A percentile compares a stretch with the other conserved stretches of the same genome.
Evolutionary conservation across 2,113 vertebrate genomes (phyloP).

Genomic region (Tachuris rubrigastra): DNA sequence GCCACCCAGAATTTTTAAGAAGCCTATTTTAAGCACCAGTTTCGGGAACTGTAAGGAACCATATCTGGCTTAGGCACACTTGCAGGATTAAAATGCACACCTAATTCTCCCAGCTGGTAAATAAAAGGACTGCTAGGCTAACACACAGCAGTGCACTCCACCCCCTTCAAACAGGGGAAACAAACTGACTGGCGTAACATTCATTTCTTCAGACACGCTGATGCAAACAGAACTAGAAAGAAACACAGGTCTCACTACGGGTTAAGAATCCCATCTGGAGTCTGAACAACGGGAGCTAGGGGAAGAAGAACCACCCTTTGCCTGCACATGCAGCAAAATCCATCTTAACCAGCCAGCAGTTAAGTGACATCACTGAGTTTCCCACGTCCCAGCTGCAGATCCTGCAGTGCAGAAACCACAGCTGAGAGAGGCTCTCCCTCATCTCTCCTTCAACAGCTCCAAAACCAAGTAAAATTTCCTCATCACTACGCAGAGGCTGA

Average conservation of each 20-base stretch:
- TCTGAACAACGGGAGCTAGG: accelerated
- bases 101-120: not conserved
- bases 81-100: not conserved
- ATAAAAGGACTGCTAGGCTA: not conserved
- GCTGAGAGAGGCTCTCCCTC: not conserved
- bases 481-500: not conserved
- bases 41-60: not conserved
- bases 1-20: not conserved
- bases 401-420: not conserved
- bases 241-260: not conserved
- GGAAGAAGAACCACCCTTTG: not conserved
- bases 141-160: not conserved
- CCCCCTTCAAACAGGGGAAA: not conserved
- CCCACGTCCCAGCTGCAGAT: not conserved
- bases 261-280: not conserved
- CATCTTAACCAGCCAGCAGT: not conserved
- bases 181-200: not conserved
- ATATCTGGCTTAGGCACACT: not conserved
- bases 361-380: not conserved
- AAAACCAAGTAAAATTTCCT: not conserved
- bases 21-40: conserved; percentile 14
- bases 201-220: not conserved
- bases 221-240: not conserved
- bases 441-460: not conserved
- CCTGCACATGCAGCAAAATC: not conserved